Evolutionary conservation across 2,797 vertebrate species (phyloP), one percentile per base, ranked within the genome.

Genomic region (Cichlasoma orientale): DNA sequence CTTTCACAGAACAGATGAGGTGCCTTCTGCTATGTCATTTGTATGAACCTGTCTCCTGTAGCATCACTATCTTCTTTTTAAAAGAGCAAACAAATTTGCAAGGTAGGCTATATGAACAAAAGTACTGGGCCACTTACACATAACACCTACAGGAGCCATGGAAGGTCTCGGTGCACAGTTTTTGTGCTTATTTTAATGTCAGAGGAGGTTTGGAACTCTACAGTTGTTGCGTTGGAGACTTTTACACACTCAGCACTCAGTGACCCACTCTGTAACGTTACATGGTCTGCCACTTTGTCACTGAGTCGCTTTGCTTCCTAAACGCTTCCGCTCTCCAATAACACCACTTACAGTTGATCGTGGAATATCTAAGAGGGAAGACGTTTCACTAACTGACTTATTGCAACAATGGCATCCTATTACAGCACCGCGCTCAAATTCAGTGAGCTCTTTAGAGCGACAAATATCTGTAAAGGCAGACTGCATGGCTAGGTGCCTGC

Each of bases 1-100:
- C 52, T 50, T 75, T 61, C 52, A 55, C 27, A 63, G n/a, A 77
- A 47, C 21, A 68, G 53, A 73, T 63, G 47, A 79, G 71, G 66
- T 79, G 55, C 41, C 47, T 12, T 66, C 38, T 27, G 44, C 41
- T 66, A 66, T 19, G 38, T 47, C 23, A 12, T 68, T 50, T 68
- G n/a, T 29, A 47, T 47, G 63, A 68, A 50, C 63, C 19, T 47
- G 41, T 29, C 44, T 50, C 41, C 10, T 68, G 63, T 50, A 68
- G 41, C 41, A 68, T 44, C 18, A n/a, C 18, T 50, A 12, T 5
- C 63, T 47, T 68, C 41, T 27, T 19, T 25, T 47, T 19, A 47
- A 66, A 66, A 27, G 2, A 19, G 3, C 25, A 50, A 68, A 50
- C 41, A 68, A 2, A 19, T 68, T 68, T 50, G 25, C 41, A 50